Conservation (phyloP, 1,140 invertebrate genomes). For the Solenopsis invicta region DNA sequence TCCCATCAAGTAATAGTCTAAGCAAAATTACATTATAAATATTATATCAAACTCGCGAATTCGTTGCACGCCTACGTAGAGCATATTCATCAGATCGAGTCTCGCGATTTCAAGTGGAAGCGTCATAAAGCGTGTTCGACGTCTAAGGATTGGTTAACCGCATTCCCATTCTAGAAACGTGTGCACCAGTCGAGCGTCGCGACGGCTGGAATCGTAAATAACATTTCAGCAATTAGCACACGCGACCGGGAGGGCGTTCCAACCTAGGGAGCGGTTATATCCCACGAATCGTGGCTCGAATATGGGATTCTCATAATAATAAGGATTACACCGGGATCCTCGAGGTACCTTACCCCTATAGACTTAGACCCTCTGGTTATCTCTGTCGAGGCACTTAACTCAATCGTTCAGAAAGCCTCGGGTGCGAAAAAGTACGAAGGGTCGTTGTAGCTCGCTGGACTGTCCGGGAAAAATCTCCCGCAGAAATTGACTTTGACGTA, state of each 20-base stretch:
- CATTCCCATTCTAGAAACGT: conserved; percentile 76
- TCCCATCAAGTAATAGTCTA: background rate
- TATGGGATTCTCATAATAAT: conserved; percentile 77
- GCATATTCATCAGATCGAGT: conserved; percentile 52
- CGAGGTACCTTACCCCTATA: background rate
- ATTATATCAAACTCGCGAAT: conserved; percentile 34
- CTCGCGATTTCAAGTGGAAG: conserved; percentile 53
- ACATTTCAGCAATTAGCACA: conserved; percentile 78
- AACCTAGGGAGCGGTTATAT: conserved; percentile 42
- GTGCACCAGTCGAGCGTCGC: conserved; percentile 60
- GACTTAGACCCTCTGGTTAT: conserved; percentile 6
- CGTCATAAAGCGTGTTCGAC: conserved; percentile 70
- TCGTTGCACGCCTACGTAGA: conserved; percentile 15
- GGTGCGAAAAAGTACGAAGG: conserved; percentile 5
- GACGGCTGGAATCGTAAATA: conserved; percentile 78
- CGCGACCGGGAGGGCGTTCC: conserved; percentile 50
- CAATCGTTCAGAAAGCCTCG: background rate
- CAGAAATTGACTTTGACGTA: conserved; percentile 26
- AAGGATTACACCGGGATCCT: conserved; percentile 62
- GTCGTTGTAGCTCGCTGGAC: background rate
- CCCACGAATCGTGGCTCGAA: conserved; percentile 69
- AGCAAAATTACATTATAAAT: conserved; percentile 12
- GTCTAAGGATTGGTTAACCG: conserved; percentile 69
- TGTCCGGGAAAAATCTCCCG: conserved; percentile 1
- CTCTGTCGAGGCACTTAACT: conserved; percentile 38